Evolutionary conservation across 53 echinoderm and acorn worm species (phyloP).

Genomic region (Arbacia lixula): DNA sequence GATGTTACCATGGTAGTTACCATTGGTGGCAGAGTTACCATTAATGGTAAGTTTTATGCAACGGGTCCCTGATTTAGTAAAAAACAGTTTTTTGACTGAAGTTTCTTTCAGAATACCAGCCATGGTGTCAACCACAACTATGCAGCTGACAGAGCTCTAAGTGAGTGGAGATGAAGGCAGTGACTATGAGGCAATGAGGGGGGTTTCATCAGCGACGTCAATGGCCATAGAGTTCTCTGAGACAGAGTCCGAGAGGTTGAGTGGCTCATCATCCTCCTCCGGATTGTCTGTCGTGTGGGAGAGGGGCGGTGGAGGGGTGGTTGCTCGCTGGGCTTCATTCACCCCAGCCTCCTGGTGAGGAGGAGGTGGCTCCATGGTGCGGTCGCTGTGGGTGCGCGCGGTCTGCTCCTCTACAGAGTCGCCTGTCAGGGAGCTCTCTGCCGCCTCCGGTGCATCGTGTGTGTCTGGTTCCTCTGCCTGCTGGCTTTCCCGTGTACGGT

Average conservation of each 20-base stretch:
- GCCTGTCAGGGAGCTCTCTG: slow-evolving; percentile 12
- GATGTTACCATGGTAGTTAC: too few relatives aligned
- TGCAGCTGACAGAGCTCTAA: too few relatives aligned
- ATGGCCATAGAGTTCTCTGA: background rate
- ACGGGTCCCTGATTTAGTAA: too few relatives aligned
- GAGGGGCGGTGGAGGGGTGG: background rate
- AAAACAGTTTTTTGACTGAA: too few relatives aligned
- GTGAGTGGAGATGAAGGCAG: too few relatives aligned
- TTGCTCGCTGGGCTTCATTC: slow-evolving; percentile 10
- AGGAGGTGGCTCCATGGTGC: background rate
- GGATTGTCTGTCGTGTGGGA: slow-evolving; percentile 6
- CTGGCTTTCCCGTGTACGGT: slow-evolving; percentile 31
- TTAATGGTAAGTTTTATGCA: too few relatives aligned
- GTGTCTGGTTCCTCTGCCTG: slow-evolving; percentile 10
- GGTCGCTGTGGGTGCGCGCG: too few relatives aligned
- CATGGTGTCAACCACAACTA: too few relatives aligned
- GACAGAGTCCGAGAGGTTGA: slow-evolving; percentile 11
- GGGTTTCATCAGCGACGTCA: slow-evolving; percentile 9
- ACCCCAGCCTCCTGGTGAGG: slow-evolving; percentile 10
- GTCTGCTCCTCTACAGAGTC: slow-evolving; percentile 4
- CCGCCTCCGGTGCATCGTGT: background rate
- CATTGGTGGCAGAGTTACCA: too few relatives aligned
- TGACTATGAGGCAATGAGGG: slow-evolving; percentile 8
- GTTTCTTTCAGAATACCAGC: too few relatives aligned
- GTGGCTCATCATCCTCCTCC: slow-evolving; percentile 30